These are phyloP conservation scores for Sylvia atricapilla DNA, from an alignment of 2,113 vertebrate species.

Conservation along the genomic window DNA sequence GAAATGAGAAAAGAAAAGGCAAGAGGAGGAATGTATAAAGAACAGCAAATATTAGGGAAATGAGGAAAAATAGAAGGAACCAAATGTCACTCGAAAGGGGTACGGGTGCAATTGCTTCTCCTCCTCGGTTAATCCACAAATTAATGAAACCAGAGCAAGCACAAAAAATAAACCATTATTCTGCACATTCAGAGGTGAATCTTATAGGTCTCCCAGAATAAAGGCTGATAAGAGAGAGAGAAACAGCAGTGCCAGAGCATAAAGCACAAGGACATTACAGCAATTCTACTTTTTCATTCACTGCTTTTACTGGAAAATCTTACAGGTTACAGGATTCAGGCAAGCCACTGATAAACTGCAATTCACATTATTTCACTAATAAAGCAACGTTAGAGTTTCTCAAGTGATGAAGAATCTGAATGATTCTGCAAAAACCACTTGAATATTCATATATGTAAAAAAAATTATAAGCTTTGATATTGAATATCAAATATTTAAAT, in stretches of 20 bases:
- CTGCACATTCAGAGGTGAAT: not conserved
- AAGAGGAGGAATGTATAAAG: slow-evolving; percentile 10
- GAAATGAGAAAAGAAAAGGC: slow-evolving; percentile 64
- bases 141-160: slow-evolving; percentile 31
- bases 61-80: slow-evolving; percentile 43
- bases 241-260: not conserved
- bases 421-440: not conserved
- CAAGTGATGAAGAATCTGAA: not conserved
- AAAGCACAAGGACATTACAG: not conserved
- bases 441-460: not conserved
- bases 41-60: slow-evolving; percentile 60
- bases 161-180: not conserved
- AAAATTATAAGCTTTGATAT: not conserved
- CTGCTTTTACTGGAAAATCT: not conserved
- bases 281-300: not conserved
- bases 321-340: not conserved
- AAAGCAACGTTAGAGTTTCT: not conserved
- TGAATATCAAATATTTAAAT: not conserved
- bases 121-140: slow-evolving; percentile 20
- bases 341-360: not conserved
- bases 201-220: not conserved
- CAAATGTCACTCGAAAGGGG: slow-evolving; percentile 38
- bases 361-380: not conserved
- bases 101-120: slow-evolving; percentile 30
- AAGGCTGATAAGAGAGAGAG: not conserved